A percentile compares a stretch with the other conserved stretches of the same genome.
These are phyloP conservation scores for Burhinus oedicnemus DNA, from an alignment of 2,113 vertebrate species.

Conservation along the genomic window DNA sequence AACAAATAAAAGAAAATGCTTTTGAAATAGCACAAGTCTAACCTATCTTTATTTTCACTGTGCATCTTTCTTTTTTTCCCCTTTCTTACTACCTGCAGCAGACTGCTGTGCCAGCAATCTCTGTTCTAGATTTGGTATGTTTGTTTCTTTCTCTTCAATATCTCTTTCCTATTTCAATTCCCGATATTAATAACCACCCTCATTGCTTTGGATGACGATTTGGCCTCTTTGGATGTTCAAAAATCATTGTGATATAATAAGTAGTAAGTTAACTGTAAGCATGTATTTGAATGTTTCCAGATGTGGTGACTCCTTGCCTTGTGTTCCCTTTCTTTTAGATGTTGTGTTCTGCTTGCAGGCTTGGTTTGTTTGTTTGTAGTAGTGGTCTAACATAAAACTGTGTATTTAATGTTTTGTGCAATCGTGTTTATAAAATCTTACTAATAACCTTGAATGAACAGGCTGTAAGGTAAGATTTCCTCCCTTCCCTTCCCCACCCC, in stretches of 20 bases:
- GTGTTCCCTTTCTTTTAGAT: constrained; percentile 46
- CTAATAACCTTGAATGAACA: not conserved
- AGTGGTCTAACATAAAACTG: not conserved
- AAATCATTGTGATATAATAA: not conserved
- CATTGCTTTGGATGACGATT: constrained; percentile 48
- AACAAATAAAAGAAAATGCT: constrained; percentile 66
- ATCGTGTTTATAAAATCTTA: not conserved
- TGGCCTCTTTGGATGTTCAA: constrained; percentile 36
- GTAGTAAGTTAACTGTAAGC: constrained; percentile 42
- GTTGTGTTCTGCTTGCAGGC: constrained; percentile 59
- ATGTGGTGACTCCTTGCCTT: constrained; percentile 6
- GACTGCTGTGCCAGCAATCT: constrained; percentile 99
- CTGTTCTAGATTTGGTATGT: constrained; percentile 99
- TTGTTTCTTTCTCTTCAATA: constrained; percentile 80
- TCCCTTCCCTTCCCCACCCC: not conserved
- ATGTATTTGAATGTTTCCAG: constrained; percentile 74
- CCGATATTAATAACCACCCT: constrained; percentile 30
- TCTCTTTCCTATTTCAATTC: constrained; percentile 65
- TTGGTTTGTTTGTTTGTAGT: constrained; percentile 45
- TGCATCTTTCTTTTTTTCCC: constrained; percentile 79
- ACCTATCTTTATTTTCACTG: constrained; percentile 82
- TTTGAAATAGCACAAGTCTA: constrained; percentile 65
- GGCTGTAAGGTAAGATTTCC: constrained; percentile 5
- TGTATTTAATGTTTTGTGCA: not conserved
- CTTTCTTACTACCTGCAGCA: constrained; percentile 89